Percentiles rank a stretch among this genome's conserved stretches.
Conservation (phyloP, 2,113 vertebrate genomes). For the Hemiprocne comata region DNA sequence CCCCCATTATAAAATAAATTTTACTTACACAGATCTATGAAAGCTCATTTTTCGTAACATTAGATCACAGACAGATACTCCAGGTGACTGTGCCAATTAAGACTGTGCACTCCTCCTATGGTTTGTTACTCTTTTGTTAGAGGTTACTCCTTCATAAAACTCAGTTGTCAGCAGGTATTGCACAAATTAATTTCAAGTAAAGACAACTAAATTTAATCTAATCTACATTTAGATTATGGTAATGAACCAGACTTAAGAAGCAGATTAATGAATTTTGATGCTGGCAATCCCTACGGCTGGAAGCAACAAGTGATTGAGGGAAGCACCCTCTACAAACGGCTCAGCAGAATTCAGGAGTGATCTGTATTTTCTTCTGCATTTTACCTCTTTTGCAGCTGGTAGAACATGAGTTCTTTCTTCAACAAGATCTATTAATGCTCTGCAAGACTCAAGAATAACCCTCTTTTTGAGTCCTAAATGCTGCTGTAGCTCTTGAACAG, state of each 20-base stretch:
- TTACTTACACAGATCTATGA: not conserved
- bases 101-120: not conserved
- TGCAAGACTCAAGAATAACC: conserved; percentile 82
- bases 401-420: conserved; percentile 70
- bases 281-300: not conserved
- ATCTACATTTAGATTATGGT: not conserved
- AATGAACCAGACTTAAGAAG: not conserved
- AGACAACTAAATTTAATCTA: not conserved
- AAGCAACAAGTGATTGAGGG: not conserved
- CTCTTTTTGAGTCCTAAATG: conserved; percentile 82
- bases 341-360: not conserved
- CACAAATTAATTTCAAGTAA: not conserved
- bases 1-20: not conserved
- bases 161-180: not conserved
- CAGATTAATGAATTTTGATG: not conserved
- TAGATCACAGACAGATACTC: not conserved
- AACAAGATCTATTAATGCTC: conserved; percentile 77
- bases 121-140: not conserved
- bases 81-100: not conserved
- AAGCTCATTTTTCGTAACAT: not conserved
- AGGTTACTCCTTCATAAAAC: not conserved
- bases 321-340: not conserved
- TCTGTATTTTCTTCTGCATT: not conserved
- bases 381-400: conserved; percentile 82
- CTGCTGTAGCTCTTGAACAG: conserved; percentile 79